phyloP scores from a whole-genome alignment of 2,797 vertebrate genomes.

The Tinamus major region DNA sequence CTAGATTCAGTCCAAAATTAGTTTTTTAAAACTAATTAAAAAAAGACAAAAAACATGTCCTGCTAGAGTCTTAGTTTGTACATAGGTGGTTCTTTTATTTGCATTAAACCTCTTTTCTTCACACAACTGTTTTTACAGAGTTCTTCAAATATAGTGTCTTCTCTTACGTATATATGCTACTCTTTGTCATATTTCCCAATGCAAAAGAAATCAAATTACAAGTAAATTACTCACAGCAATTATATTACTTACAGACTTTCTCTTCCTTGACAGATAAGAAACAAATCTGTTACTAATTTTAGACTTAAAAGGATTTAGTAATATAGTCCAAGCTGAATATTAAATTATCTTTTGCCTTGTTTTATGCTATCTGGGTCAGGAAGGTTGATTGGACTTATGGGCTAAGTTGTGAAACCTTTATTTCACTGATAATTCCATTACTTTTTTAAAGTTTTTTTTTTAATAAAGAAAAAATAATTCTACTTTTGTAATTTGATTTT shows the following conservation, averaged over 20 bases:
- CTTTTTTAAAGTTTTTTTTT: background rate
- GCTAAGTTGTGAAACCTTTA: background rate
- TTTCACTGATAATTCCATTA: background rate
- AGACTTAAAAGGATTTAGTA: background rate
- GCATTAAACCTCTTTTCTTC: background rate
- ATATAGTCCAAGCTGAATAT: background rate
- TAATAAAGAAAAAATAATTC: background rate
- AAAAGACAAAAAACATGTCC: background rate
- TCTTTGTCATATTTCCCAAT: background rate
- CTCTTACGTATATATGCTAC: background rate
- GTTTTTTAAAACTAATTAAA: background rate
- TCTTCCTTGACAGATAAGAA: background rate
- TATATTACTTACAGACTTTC: background rate
- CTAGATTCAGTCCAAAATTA: background rate
- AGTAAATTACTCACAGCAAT: background rate
- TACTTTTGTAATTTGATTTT: slow-evolving; percentile 42
- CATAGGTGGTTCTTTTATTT: background rate
- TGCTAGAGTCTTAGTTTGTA: background rate
- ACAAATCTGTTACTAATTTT: background rate
- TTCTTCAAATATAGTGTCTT: background rate
- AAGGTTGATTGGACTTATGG: background rate
- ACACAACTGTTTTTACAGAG: background rate
- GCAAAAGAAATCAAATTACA: slow-evolving; percentile 17
- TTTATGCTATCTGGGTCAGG: background rate
- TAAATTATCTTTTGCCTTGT: background rate